These are phyloP conservation scores for Etheostoma nigrum DNA, from an alignment of 2,797 vertebrate genomes.

Conservation along the genomic window DNA sequence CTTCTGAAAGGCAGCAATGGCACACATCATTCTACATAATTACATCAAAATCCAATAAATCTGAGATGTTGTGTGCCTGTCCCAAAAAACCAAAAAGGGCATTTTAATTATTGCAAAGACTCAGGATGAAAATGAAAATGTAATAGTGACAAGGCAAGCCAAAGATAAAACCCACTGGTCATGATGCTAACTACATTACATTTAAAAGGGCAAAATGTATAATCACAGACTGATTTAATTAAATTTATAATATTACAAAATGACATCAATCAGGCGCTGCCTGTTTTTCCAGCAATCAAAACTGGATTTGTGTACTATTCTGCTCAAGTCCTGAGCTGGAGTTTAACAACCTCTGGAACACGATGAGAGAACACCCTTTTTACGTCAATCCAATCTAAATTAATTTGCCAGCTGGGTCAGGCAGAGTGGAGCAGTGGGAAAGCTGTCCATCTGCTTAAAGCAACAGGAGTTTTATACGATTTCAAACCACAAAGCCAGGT, in stretches of 20 bases:
- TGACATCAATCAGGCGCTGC: constrained; percentile 58
- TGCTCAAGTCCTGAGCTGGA: constrained; percentile 24
- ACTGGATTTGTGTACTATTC: constrained; percentile 57
- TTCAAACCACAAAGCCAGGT: constrained; percentile 80
- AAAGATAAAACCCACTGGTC: constrained; percentile 23
- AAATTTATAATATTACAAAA: constrained; percentile 58
- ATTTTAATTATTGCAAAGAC: constrained; percentile 14
- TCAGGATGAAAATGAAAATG: constrained; percentile 11
- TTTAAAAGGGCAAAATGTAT: constrained; percentile 39
- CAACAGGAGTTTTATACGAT: constrained; percentile 65
- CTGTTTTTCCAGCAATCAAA: constrained; percentile 62
- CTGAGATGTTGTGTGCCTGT: neutral
- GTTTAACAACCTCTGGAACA: constrained; percentile 64
- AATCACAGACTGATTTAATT: constrained; percentile 58
- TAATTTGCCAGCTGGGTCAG: constrained; percentile 79
- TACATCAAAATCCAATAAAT: constrained; percentile 27
- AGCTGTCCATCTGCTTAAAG: constrained; percentile 72
- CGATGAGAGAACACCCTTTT: constrained; percentile 59
- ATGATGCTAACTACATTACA: constrained; percentile 34
- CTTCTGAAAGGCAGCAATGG: neutral
- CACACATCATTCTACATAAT: neutral
- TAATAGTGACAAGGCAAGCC: constrained; percentile 7
- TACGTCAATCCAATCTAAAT: constrained; percentile 76
- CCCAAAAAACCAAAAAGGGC: neutral
- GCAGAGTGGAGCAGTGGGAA: constrained; percentile 50